Conservation (phyloP, 2,888 invertebrate species). For the Aquatica leii region DNA sequence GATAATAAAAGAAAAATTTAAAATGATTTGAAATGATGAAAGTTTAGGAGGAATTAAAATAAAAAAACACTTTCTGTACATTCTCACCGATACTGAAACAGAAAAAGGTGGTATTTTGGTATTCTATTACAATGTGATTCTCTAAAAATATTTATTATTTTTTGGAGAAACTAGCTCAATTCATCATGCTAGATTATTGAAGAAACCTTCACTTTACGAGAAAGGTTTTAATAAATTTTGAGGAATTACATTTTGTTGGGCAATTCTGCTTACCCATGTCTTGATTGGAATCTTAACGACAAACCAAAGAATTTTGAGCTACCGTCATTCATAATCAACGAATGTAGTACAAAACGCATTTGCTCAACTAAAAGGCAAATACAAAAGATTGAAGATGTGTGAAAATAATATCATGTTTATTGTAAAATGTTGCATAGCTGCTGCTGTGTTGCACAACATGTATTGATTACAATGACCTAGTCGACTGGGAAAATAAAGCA, state of each 20-base stretch:
- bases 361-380: conserved; percentile 1
- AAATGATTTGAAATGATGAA: conserved; percentile 24
- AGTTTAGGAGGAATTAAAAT: conserved; percentile 30
- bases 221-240: neutral
- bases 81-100: neutral
- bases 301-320: neutral
- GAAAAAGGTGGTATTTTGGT: conserved; percentile 27
- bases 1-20: conserved; percentile 5
- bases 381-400: too few species aligned
- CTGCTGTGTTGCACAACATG: too few species aligned
- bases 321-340: neutral
- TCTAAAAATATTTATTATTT: conserved; percentile 44
- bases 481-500: too few species aligned
- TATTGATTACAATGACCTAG: too few species aligned
- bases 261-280: neutral
- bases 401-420: too few species aligned
- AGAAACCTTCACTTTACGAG: conserved; percentile 36
- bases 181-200: conserved; percentile 43
- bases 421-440: too few species aligned
- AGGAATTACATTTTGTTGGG: neutral
- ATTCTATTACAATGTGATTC: conserved; percentile 44
- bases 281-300: neutral
- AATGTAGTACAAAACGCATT: conserved; percentile 5
- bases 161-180: conserved; percentile 46
- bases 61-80: conserved; percentile 20